Base-by-base conservation (phyloP, 1,140 invertebrate species). In the Pantala flavescens region DNA sequence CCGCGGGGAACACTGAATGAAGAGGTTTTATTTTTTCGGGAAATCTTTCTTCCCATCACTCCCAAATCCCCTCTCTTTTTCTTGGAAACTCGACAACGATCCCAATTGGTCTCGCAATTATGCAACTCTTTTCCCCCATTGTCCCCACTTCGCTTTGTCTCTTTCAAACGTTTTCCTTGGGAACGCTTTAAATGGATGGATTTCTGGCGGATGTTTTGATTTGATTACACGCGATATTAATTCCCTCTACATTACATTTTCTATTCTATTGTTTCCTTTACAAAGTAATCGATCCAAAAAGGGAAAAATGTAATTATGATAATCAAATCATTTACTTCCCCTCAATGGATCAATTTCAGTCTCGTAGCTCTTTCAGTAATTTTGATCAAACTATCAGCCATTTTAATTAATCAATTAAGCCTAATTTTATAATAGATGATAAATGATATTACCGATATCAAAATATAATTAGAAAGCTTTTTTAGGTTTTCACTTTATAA, bases 51-150 rank as follows among this genome's bases (percentile, higher is more conserved):
- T 63, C 49, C 49, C 49, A 19, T 63, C 49, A 63, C 49, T 63
- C n/a, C n/a, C 49, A 7, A 7, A 3, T 63, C 49, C 49, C 49
- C 5, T 5, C 49, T 21, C 49, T 63, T 21, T 63, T 63, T 63
- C 49, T 63, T 63, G 49, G 49, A 63, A 63, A 63, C 49, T 63
- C 49, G 49, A 63, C 49, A 63, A 63, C 49, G 16, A 63, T 63
- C 49, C 49, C 49, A 63, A 63, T 63, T 63, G 49, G 49, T 19
- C 3, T 63, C 49, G 49, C 49, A 63, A 63, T 63, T 63, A 63
- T 63, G 49, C 49, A 63, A 63, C 49, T 63, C 49, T 63, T 63
- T 63, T 63, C 49, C 49, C 49, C 49, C 49, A 19, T 21, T 19
- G 3, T 63, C n/a, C 49, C n/a, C 49, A 63, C 49, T 63, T 16